Evolutionary conservation across 2,113 vertebrate species (phyloP).

Genomic region (Acanthochromis polyacanthus): DNA sequence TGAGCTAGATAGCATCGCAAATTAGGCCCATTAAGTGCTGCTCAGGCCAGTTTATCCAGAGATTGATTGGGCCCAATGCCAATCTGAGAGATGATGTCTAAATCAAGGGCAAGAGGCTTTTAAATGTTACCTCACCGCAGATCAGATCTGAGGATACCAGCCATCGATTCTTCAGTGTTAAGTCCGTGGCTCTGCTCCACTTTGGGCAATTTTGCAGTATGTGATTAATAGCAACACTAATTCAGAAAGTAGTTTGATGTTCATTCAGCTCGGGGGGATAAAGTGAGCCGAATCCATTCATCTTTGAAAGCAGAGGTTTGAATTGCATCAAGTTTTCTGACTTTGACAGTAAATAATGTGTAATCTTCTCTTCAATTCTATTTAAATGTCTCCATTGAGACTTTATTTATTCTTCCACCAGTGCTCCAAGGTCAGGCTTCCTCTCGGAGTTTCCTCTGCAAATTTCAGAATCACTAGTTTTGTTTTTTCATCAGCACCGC

Average conservation of each 20-base stretch:
- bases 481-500: neutral
- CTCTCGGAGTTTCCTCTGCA: neutral
- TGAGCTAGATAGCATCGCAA: constrained; percentile 34
- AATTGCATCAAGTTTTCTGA: neutral
- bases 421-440: neutral
- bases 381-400: neutral
- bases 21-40: constrained; percentile 42
- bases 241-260: constrained; percentile 4
- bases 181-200: neutral
- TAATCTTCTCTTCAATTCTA: neutral
- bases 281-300: neutral
- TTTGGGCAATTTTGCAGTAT: neutral
- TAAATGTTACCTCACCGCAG: constrained; percentile 19
- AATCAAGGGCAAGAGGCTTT: constrained; percentile 37
- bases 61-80: constrained; percentile 12
- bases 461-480: neutral
- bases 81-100: constrained; percentile 25
- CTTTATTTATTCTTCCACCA: neutral
- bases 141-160: constrained; percentile 5
- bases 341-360: neutral
- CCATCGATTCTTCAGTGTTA: constrained; percentile 1
- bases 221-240: too few relatives aligned
- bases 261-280: neutral
- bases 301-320: neutral
- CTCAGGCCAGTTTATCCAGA: constrained; percentile 45